Percentiles rank a stretch among this genome's conserved stretches.
Evolutionary conservation across 2,113 vertebrate species (phyloP).

Genomic region (Onychorhynchus coronatus): DNA sequence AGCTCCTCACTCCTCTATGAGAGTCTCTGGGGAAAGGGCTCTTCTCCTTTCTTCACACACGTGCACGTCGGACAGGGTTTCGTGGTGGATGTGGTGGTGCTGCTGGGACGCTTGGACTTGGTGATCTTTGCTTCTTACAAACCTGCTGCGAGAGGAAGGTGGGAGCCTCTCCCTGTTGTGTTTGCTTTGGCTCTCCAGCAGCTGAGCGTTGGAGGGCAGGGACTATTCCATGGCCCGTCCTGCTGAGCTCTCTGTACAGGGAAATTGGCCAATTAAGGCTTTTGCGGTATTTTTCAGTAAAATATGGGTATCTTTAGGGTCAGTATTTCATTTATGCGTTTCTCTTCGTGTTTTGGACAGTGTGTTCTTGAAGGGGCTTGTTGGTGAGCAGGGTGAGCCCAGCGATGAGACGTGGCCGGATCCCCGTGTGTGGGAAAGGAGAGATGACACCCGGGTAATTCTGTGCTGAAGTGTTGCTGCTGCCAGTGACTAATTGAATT

Average conservation of each 20-base stretch:
- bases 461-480: neutral
- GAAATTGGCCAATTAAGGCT: neutral
- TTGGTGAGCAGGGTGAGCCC: neutral
- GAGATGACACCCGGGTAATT: neutral
- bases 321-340: fast-evolving
- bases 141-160: neutral
- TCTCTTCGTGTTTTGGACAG: neutral
- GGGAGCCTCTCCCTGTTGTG: neutral
- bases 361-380: neutral
- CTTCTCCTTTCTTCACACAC: fast-evolving
- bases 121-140: neutral
- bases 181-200: neutral
- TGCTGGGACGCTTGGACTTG: neutral
- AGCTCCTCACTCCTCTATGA: neutral
- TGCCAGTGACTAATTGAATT: neutral
- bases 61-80: fast-evolving
- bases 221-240: fast-evolving
- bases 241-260: neutral
- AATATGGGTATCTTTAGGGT: neutral
- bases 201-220: too few relatives aligned
- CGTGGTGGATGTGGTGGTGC: fast-evolving
- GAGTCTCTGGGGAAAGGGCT: neutral
- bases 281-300: neutral
- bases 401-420: fast-evolving
- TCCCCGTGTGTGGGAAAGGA: neutral